phyloP scores from a whole-genome alignment of 2,113 vertebrate species.

The Rhinogobius similis region DNA sequence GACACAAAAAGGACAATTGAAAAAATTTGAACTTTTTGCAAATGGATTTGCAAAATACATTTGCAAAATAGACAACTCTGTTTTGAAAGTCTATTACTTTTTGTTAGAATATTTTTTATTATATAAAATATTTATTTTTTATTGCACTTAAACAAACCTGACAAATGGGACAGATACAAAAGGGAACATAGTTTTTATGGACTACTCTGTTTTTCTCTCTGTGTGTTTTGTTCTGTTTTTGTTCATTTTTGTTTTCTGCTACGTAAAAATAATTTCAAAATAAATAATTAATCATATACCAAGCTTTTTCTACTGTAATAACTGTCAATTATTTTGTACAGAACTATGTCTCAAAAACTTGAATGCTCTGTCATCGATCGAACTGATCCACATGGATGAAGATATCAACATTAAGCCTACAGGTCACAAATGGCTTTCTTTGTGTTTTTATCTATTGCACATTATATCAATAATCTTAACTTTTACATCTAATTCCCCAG shows the following conservation, averaged over 20 bases:
- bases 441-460: background rate
- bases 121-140: background rate
- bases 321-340: constrained; percentile 51
- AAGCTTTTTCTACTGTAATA: background rate
- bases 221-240: too few relatives aligned
- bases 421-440: constrained; percentile 71
- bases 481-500: constrained; percentile 68
- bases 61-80: background rate
- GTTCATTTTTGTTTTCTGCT: too few relatives aligned
- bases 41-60: too few relatives aligned
- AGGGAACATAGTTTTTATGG: too few relatives aligned
- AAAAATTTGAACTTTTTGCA: too few relatives aligned
- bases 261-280: too few relatives aligned
- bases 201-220: too few relatives aligned
- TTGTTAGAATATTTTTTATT: background rate
- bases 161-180: too few relatives aligned
- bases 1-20: background rate
- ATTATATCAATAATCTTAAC: background rate
- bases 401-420: constrained; percentile 91
- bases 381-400: constrained; percentile 92
- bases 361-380: constrained; percentile 87
- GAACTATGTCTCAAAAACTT: constrained; percentile 95
- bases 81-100: background rate
- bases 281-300: too few relatives aligned
- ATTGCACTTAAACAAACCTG: background rate